Conservation (phyloP, 2,113 vertebrate species). For the Nettapus auritus region DNA sequence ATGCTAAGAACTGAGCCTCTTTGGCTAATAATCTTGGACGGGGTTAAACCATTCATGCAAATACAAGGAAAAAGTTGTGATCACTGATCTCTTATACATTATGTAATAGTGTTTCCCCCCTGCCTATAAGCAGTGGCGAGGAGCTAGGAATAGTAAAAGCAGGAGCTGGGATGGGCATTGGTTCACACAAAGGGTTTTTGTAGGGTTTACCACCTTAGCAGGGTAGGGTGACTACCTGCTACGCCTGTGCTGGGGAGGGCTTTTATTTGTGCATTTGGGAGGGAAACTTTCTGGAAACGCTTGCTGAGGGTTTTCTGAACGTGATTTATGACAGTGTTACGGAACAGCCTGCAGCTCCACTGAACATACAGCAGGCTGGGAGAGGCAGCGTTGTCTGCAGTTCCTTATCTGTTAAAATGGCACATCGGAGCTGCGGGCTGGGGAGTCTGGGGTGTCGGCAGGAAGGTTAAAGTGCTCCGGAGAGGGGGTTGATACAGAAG, state of each 20-base stretch:
- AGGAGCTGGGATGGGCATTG: neutral
- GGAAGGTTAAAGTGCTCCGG: neutral
- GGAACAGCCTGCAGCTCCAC: neutral
- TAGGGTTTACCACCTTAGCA: neutral
- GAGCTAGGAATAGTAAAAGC: neutral
- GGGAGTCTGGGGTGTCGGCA: neutral
- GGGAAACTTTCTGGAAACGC: neutral
- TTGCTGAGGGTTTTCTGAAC: neutral
- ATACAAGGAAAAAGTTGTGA: neutral
- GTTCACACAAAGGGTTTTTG: neutral
- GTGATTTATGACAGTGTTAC: neutral
- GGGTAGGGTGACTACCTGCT: neutral
- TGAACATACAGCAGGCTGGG: neutral
- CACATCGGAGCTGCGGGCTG: neutral
- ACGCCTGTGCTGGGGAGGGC: neutral
- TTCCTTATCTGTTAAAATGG: neutral
- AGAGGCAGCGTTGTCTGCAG: neutral
- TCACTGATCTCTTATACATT: neutral
- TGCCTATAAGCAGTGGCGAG: neutral
- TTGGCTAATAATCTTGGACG: neutral
- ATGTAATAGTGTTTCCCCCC: neutral
- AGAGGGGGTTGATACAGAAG: neutral
- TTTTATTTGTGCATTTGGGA: neutral
- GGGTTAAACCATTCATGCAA: neutral
- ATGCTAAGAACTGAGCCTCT: neutral